phyloP scores from a whole-genome alignment of 2,797 vertebrate species.

The Lepilemur septentrionalis region DNA sequence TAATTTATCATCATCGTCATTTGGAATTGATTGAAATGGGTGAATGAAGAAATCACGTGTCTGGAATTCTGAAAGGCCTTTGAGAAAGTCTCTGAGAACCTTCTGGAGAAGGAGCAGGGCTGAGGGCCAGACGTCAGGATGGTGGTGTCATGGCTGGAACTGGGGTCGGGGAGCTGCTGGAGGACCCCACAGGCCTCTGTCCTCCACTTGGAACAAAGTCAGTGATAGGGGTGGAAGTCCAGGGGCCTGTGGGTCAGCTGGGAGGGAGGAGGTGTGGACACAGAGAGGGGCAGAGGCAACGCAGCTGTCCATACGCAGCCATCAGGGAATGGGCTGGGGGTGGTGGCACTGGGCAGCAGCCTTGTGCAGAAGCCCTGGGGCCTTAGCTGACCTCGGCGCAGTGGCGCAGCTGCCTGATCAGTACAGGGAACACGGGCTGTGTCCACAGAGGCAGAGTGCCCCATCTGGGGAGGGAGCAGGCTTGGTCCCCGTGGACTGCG shows the following conservation, averaged over 20 bases:
- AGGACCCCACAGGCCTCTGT: neutral
- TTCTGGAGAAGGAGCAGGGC: neutral
- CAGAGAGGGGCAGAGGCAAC: neutral
- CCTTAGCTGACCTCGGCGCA: neutral
- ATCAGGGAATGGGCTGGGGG: neutral
- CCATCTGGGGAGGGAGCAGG: neutral
- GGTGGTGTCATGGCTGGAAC: neutral
- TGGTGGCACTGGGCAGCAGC: neutral
- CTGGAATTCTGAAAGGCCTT: constrained; percentile 37
- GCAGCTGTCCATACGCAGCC: neutral
- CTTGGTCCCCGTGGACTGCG: neutral
- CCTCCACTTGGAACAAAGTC: neutral
- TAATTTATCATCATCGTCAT: constrained; percentile 9
- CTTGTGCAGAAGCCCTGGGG: neutral
- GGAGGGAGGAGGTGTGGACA: neutral
- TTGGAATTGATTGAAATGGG: constrained; percentile 38
- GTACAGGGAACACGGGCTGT: neutral
- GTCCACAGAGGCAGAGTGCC: neutral
- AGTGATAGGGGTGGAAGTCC: neutral
- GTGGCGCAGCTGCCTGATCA: neutral
- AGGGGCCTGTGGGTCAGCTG: neutral
- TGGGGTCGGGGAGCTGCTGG: neutral
- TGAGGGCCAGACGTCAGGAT: neutral
- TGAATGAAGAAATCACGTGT: neutral
- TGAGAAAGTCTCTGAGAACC: neutral